These are phyloP conservation scores for Chrysopilus asiliformis DNA, from an alignment of 2,888 invertebrate species.

Conservation along the genomic window DNA sequence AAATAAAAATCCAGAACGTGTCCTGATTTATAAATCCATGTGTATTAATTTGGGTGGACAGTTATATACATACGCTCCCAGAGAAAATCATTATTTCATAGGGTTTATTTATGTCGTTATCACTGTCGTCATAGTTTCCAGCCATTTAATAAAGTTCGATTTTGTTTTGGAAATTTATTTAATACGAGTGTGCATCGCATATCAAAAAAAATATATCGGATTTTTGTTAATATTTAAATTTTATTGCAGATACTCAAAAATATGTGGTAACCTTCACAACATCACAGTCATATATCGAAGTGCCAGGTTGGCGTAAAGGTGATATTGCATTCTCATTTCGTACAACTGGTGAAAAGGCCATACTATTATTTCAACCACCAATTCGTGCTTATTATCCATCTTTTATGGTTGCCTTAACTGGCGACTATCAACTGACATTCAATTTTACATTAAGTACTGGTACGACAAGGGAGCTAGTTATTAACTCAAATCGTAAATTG, in stretches of 20 bases:
- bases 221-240: no score
- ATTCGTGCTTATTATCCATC: conserved; percentile 80
- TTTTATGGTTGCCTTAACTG: conserved; percentile 81
- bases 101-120: no score
- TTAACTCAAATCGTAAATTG: conserved; percentile 66
- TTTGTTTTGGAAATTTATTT: no score
- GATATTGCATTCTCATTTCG: conserved; percentile 87
- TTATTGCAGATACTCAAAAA: conserved; percentile 65
- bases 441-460: conserved; percentile 81
- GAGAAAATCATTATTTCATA: no score
- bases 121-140: no score
- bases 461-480: conserved; percentile 64
- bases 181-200: no score
- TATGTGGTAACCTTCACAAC: conserved; percentile 91
- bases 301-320: conserved; percentile 86
- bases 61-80: no score
- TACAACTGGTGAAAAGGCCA: conserved; percentile 80
- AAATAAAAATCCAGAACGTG: no score
- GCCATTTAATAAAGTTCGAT: no score
- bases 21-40: no score
- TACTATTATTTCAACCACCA: conserved; percentile 80
- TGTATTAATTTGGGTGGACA: no score
- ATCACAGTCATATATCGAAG: conserved; percentile 82
- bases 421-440: conserved; percentile 76
- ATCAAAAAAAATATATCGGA: no score